A percentile compares a stretch with the other conserved stretches of the same genome.
Conservation (phyloP, 2,797 vertebrate genomes). For the Micropoecilia bifurca region DNA sequence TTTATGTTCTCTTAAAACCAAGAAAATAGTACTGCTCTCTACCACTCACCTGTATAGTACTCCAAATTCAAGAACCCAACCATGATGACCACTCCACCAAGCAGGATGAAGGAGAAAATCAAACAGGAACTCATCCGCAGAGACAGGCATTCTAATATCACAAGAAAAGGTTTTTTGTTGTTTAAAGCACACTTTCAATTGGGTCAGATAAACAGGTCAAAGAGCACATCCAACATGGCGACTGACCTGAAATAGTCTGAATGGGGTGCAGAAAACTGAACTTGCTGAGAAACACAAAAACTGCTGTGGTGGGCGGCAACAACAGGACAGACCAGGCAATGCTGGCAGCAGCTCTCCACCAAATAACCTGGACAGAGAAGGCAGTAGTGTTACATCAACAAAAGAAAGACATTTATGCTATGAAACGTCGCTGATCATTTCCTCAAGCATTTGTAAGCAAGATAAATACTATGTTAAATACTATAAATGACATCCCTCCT, state of each 20-base stretch:
- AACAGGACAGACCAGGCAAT: slow-evolving; percentile 90
- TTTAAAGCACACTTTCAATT: neutral
- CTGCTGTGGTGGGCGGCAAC: slow-evolving; percentile 83
- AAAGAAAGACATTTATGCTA: neutral
- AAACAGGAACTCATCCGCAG: slow-evolving; percentile 83
- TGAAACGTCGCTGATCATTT: neutral
- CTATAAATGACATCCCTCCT: neutral
- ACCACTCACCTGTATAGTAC: slow-evolving; percentile 89
- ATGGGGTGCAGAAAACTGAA: slow-evolving; percentile 88
- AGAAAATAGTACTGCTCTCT: neutral
- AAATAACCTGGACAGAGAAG: slow-evolving; percentile 83
- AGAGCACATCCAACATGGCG: neutral
- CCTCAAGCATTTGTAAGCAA: neutral
- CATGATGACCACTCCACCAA: slow-evolving; percentile 85
- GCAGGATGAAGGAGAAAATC: slow-evolving; percentile 88
- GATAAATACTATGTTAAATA: neutral
- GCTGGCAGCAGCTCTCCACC: slow-evolving; percentile 89
- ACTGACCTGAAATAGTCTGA: slow-evolving; percentile 87
- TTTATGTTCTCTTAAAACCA: neutral
- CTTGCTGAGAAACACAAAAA: slow-evolving; percentile 86
- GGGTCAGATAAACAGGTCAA: neutral
- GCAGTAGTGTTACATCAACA: neutral
- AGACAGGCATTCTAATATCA: slow-evolving; percentile 83
- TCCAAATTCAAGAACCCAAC: slow-evolving; percentile 90
- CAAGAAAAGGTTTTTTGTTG: neutral